Conservation (phyloP, 53 echinoderm and acorn worm species). For the Holothuria leucospilota region DNA sequence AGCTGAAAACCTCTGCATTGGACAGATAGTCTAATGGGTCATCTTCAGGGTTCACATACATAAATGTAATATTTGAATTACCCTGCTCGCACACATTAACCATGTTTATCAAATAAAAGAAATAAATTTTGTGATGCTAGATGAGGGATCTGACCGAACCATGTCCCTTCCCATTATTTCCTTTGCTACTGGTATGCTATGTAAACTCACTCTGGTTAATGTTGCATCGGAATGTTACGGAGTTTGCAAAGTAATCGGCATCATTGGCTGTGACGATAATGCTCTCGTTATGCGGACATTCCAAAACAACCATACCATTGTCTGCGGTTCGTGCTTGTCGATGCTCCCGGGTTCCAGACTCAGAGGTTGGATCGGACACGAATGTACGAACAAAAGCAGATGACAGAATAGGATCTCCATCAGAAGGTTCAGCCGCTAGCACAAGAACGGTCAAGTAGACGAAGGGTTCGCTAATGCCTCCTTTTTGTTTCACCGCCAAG, state of each 20-base stretch:
- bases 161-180: too few relatives aligned
- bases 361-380: constrained; percentile 55
- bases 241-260: constrained; percentile 34
- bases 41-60: too few relatives aligned
- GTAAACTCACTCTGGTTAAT: constrained; percentile 38
- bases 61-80: too few relatives aligned
- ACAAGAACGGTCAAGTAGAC: constrained; percentile 78
- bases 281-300: constrained; percentile 82
- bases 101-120: too few relatives aligned
- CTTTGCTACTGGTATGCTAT: too few relatives aligned
- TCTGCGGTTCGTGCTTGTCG: constrained; percentile 61
- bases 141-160: too few relatives aligned
- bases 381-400: constrained; percentile 50
- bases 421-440: background rate
- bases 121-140: too few relatives aligned
- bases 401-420: constrained; percentile 36
- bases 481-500: background rate
- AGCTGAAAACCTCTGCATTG: too few relatives aligned
- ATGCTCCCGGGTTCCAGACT: constrained; percentile 38
- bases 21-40: too few relatives aligned
- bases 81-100: too few relatives aligned
- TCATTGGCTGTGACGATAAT: constrained; percentile 59
- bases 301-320: constrained; percentile 66
- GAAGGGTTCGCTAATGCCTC: constrained; percentile 11
- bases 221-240: constrained; percentile 42